Conservation (phyloP, 2,797 vertebrate genomes). For the Aplochiton taeniatus region DNA sequence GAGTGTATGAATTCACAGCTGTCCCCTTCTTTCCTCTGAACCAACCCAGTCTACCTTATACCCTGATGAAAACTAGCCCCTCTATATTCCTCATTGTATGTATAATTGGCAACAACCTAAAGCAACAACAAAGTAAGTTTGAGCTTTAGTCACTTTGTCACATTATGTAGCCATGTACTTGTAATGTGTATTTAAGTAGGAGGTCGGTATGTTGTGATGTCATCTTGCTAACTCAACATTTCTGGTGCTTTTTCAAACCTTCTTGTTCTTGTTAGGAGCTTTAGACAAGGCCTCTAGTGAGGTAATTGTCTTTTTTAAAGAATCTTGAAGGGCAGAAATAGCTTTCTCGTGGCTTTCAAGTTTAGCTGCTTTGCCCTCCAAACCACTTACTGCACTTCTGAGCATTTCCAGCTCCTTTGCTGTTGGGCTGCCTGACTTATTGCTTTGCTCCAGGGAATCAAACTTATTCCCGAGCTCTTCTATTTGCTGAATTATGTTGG, state of each 20-base stretch:
- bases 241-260: background rate
- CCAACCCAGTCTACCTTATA: background rate
- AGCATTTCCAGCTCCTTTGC: slow-evolving; percentile 81
- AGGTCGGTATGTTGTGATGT: slow-evolving; percentile 18
- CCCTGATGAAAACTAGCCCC: slow-evolving; percentile 6
- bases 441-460: slow-evolving; percentile 28
- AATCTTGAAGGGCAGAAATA: slow-evolving; percentile 74
- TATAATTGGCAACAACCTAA: background rate
- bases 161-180: too few species aligned
- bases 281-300: slow-evolving; percentile 78
- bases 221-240: background rate
- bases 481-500: slow-evolving; percentile 41
- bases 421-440: slow-evolving; percentile 62
- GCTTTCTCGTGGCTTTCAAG: slow-evolving; percentile 81
- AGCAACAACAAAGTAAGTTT: too few species aligned
- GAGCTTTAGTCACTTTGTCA: too few species aligned
- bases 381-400: slow-evolving; percentile 73
- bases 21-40: slow-evolving; percentile 35
- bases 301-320: slow-evolving; percentile 75
- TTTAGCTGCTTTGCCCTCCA: slow-evolving; percentile 81
- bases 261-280: slow-evolving; percentile 64
- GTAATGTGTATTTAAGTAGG: too few species aligned
- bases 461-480: slow-evolving; percentile 51
- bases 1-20: slow-evolving; percentile 63
- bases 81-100: background rate